Evolutionary conservation across 2,888 invertebrate species (phyloP), one percentile per base, ranked within the genome.

Genomic region (Leptinotarsa peninsularis): DNA sequence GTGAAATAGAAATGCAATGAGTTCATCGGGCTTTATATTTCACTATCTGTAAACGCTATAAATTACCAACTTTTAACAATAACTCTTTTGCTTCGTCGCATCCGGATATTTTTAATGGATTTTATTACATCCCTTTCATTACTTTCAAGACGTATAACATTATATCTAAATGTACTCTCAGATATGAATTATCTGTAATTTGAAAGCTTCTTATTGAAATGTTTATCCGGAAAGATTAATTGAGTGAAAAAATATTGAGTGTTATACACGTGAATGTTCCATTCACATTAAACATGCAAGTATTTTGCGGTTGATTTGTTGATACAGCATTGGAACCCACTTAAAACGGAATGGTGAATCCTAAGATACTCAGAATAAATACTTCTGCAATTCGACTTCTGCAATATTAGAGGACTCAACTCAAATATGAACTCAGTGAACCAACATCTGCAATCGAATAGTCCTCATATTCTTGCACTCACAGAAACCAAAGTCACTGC

Each of bases 61-160:
- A 84, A 84, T 83, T 85, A 84, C 82, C 77, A 84, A 85, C 83
- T 84, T 84, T 84, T 81, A 82, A 83, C 84, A 83, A 84, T 83
- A 83, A 85, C 82, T 84, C 84, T 83, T 81, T 80, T 78, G 81
- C 76, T 79, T 78, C 80, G 79, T 79, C 79, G 79, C 75, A 77
- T 76, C 73, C 79, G 80, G 74, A 80, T 80, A 79, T 80, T 80
- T 77, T 78, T 81, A 83, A 83, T 83, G 80, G 80, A 77, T 75
- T 81, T 81, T 81, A 83, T 82, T 82, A 82, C 78, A 81, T 79
- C 77, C 78, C 76, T 82, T 81, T 83, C 81, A 82, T 81, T 80
- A 80, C 81, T 77, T 74, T 69, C 69, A 63, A 74, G 73, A 76
- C 71, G 68, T 73, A 76, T 77, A 76, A 54, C 72, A 67, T 74